Evolutionary conservation across 2,113 vertebrate species (phyloP).

Genomic region (Aythya baeri): DNA sequence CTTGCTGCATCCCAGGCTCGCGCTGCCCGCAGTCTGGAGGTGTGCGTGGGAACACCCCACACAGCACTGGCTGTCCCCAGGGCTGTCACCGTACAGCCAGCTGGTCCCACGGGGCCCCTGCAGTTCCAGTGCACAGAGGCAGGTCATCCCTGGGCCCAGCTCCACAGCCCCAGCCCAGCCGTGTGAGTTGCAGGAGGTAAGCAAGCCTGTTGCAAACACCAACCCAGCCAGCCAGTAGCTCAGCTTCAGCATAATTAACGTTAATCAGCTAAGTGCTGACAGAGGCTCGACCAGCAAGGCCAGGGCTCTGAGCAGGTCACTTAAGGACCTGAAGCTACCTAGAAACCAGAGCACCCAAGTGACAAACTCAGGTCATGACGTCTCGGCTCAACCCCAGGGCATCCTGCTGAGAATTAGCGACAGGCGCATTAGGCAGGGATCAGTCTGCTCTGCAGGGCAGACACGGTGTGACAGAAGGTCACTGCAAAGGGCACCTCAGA

Average conservation of each 20-base stretch:
- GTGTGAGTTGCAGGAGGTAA: not conserved
- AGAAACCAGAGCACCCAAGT: not conserved
- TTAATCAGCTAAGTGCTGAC: not conserved
- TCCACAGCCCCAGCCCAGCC: accelerated
- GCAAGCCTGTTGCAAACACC: not conserved
- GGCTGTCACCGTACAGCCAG: accelerated
- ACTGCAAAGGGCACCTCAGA: not conserved
- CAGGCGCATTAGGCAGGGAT: not conserved
- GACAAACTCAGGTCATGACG: not conserved
- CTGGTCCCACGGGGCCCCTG: not conserved
- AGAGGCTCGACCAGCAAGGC: not conserved
- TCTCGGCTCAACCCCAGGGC: not conserved
- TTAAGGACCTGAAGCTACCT: not conserved
- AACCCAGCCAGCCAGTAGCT: not conserved
- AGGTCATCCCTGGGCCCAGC: not conserved
- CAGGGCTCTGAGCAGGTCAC: not conserved
- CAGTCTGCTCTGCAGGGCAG: accelerated
- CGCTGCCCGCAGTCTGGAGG: not conserved
- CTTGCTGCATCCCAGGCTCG: not conserved
- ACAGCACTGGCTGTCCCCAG: not conserved
- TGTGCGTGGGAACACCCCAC: not conserved
- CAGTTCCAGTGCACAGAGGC: not conserved
- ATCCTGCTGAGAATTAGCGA: not conserved
- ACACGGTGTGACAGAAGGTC: not conserved
- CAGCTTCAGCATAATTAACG: not conserved